Base-by-base conservation (phyloP, 2,113 vertebrate genomes). In the Noctilio leporinus region DNA sequence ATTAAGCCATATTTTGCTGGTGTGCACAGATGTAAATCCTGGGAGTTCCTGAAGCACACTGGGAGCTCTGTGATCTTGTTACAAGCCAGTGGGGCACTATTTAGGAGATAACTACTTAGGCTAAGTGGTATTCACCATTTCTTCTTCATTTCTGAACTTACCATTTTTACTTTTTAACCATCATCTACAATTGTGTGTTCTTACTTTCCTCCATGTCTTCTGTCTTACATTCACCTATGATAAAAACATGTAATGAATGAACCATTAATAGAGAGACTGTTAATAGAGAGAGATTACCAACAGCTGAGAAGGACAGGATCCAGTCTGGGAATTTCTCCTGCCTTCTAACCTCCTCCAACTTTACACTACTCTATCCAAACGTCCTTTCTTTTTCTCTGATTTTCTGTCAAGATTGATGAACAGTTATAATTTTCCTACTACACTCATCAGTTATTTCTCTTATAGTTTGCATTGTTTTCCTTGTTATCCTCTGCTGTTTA, bases 51-150 rank as follows among this genome's bases (percentile, higher is more conserved):
- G 47, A 90, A 86, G 49, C 17, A 35, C 28, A 17, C 16, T 53
- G 86, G 64, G 65, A 94, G 2, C 40, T 38, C 7, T 45, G 28
- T 80, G 47, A 51, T 47, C 24, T 67, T 22, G 0, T 55, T 55
- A 20, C 8, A 87, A 65, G 45, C n/a, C 38, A 77, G 51, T 51
- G n/a, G 62, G 35, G 49, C 43, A 28, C 53, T 87, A 53, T 89
- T 83, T 89, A 80, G 49, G 45, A 93, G 93, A 92, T 84, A 83
- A 89, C 26, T 45, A 65, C 88, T 89, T 93, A 87, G 45, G 51
- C 4, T 89, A 47, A 77, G 24, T 38, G 47, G 24, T 43, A 59
- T 67, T 93, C 26, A 45, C 51, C 40, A 73, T 80, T 84, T 93
- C 43, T 73, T 89, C 9, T 55, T 93, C 9, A 92, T 80, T 83